Percentiles rank a stretch among this genome's conserved stretches.
Conservation (phyloP, 2,888 invertebrate genomes). For the Hypselothyrea guttata region DNA sequence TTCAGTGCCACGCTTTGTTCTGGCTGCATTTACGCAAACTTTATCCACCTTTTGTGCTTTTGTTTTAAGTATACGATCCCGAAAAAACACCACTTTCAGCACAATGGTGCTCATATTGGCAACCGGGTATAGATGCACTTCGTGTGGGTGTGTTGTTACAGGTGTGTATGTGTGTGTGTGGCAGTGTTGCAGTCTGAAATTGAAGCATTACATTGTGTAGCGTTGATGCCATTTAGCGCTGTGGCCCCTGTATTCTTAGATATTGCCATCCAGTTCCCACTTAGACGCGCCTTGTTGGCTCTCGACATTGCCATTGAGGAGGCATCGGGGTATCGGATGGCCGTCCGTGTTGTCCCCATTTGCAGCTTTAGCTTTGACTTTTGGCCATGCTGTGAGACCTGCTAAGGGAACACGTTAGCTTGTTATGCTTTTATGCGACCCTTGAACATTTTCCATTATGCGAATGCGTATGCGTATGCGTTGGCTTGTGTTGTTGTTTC, state of each 20-base stretch:
- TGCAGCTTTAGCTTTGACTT: constrained; percentile 48
- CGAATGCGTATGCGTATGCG: constrained; percentile 10
- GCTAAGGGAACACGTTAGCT: constrained; percentile 51
- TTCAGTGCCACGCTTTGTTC: too few species aligned
- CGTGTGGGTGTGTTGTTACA: constrained; percentile 1
- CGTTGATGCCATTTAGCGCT: constrained; percentile 42
- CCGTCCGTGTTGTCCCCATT: constrained; percentile 51
- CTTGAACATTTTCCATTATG: constrained; percentile 55
- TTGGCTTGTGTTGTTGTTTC: constrained; percentile 11
- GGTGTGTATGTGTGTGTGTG: constrained; percentile 7
- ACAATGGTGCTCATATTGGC: too few species aligned
- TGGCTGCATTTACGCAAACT: too few species aligned
- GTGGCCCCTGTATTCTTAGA: constrained; percentile 6
- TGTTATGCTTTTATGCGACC: constrained; percentile 60
- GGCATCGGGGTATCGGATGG: not conserved
- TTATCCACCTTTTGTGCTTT: too few species aligned
- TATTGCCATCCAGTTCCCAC: constrained; percentile 12
- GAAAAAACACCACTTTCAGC: too few species aligned
- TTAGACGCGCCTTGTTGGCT: constrained; percentile 25
- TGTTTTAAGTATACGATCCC: too few species aligned
- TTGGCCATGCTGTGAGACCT: constrained; percentile 36
- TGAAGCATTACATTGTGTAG: constrained; percentile 61
- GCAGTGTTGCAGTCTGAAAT: constrained; percentile 30
- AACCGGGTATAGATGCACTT: too few species aligned
- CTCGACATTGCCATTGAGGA: constrained; percentile 4